Percentiles rank a stretch among this genome's conserved stretches.
Conservation (phyloP, 2,888 invertebrate species). For the Ophioninae sp. region DNA sequence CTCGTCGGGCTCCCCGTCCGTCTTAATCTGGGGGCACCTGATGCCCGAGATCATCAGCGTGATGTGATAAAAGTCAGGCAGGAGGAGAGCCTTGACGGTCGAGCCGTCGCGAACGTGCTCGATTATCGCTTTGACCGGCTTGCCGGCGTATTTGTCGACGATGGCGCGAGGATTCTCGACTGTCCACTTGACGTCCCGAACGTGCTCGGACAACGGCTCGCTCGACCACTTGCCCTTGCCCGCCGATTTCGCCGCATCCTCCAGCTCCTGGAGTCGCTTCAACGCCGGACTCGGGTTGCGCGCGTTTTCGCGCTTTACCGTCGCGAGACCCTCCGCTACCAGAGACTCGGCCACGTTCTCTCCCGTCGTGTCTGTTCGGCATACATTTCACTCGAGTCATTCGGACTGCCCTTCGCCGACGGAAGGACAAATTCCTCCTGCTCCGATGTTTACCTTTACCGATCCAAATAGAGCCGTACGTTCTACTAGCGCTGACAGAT, state of each 20-base stretch:
- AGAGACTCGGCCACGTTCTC: constrained; percentile 95
- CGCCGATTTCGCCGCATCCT: constrained; percentile 94
- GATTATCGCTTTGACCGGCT: constrained; percentile 95
- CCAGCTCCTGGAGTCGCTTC: constrained; percentile 89
- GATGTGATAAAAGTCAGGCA: constrained; percentile 95
- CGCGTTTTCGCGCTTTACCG: constrained; percentile 88
- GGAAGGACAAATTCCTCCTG: no score
- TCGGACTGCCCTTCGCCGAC: neutral
- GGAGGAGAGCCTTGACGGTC: constrained; percentile 94
- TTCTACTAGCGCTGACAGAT: constrained; percentile 90
- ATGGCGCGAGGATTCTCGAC: constrained; percentile 92
- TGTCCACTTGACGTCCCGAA: constrained; percentile 94
- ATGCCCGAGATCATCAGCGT: constrained; percentile 98
- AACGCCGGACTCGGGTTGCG: constrained; percentile 86
- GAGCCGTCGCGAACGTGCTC: constrained; percentile 99
- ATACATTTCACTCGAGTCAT: neutral
- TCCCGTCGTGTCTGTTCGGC: constrained; percentile 81
- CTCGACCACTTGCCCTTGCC: constrained; percentile 92
- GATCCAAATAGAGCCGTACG: constrained; percentile 93
- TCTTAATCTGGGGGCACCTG: constrained; percentile 85
- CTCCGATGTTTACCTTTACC: constrained; percentile 86
- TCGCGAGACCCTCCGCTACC: constrained; percentile 94
- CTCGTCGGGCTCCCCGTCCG: constrained; percentile 89
- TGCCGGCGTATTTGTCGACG: constrained; percentile 92
- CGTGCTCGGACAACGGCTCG: constrained; percentile 84